A percentile compares a stretch with the other conserved stretches of the same genome.
Conservation (phyloP, 2,113 vertebrate species). For the Tupaia chinensis region DNA sequence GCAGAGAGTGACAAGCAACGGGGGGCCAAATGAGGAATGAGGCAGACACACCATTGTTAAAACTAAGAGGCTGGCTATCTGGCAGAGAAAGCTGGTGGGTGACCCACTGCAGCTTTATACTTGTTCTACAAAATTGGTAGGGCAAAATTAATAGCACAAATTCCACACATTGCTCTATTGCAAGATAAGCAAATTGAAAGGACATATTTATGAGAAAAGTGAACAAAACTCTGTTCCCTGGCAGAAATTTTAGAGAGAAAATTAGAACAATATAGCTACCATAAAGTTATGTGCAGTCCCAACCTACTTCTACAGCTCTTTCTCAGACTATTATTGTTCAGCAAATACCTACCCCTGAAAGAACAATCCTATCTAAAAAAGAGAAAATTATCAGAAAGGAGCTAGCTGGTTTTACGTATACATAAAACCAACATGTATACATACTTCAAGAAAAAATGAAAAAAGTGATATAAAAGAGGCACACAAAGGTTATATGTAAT, state of each 20-base stretch:
- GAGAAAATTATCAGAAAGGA: slow-evolving; percentile 13
- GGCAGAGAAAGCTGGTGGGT: not conserved
- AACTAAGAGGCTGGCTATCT: not conserved
- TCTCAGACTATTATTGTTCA: not conserved
- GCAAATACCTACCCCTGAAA: not conserved
- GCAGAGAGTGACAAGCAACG: not conserved
- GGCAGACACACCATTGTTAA: not conserved
- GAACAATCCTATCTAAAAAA: not conserved
- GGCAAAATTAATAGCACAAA: slow-evolving; percentile 23
- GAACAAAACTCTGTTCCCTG: slow-evolving; percentile 4
- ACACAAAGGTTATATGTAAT: slow-evolving; percentile 16
- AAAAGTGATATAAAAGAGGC: not conserved
- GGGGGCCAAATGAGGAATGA: not conserved
- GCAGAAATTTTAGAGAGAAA: slow-evolving; percentile 45
- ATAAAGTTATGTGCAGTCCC: not conserved
- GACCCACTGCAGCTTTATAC: not conserved
- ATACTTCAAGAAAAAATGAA: not conserved
- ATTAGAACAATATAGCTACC: not conserved
- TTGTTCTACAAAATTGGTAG: slow-evolving; percentile 16
- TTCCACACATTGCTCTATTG: not conserved
- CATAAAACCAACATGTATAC: not conserved
- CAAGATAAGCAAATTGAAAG: slow-evolving; percentile 19
- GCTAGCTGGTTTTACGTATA: not conserved
- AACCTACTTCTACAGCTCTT: not conserved
- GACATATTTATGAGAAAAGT: not conserved